A percentile compares a stretch with the other conserved stretches of the same genome.
phyloP scores from a whole-genome alignment of 2,797 vertebrate species.

The Limosa lapponica region DNA sequence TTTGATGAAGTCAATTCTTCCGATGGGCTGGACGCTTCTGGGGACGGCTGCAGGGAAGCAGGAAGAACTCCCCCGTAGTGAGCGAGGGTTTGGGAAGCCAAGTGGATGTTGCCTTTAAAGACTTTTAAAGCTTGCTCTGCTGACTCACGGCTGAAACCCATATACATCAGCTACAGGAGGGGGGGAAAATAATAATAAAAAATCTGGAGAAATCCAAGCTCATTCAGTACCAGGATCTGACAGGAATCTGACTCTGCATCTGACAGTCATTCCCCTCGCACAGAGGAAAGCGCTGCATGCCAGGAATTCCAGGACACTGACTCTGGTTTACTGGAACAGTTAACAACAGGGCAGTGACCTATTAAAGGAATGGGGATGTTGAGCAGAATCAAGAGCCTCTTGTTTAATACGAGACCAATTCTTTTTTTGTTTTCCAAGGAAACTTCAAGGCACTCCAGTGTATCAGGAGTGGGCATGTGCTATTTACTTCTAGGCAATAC shows the following conservation, averaged over 20 bases:
- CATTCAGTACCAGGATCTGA: background rate
- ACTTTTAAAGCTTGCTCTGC: conserved; percentile 81
- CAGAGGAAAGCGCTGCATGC: background rate
- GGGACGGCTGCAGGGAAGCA: conserved; percentile 67
- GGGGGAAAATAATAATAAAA: background rate
- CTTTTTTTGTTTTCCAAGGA: background rate
- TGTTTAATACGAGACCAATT: background rate
- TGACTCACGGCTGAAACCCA: conserved; percentile 83
- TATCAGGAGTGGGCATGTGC: background rate
- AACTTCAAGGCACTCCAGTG: background rate
- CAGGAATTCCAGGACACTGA: conserved; percentile 63
- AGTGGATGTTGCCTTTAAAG: conserved; percentile 84
- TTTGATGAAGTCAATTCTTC: conserved; percentile 68
- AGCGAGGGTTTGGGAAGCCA: conserved; percentile 87
- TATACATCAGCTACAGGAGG: conserved; percentile 81
- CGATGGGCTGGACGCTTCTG: conserved; percentile 40
- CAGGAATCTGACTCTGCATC: background rate
- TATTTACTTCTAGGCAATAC: background rate
- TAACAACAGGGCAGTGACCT: conserved; percentile 53
- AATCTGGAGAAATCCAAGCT: background rate
- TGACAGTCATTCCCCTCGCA: background rate
- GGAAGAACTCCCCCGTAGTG: conserved; percentile 85
- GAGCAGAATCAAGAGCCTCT: conserved; percentile 5
- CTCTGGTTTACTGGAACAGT: conserved; percentile 56
- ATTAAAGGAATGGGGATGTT: background rate